Evolutionary conservation across 1,140 invertebrate genomes (phyloP), one percentile per base, ranked within the genome.

Genomic region (Myzus persicae): DNA sequence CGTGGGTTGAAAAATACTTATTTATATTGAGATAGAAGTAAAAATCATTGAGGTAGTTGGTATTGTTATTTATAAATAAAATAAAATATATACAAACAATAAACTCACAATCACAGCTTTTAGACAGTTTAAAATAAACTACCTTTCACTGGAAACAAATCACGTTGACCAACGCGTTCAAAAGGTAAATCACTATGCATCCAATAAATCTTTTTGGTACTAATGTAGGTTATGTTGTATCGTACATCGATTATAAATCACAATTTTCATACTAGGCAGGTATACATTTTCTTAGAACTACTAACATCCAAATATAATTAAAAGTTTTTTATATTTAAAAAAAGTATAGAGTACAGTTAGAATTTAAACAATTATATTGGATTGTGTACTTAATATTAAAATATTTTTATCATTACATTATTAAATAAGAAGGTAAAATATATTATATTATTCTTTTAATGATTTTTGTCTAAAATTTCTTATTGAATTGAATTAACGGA

Each of bases 101-200:
- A 67, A 67, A n/a, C 59, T 67, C 59, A 14, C 59, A n/a, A 67
- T 67, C 59, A 31, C 31, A 67, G 59, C 31, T 67, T 67, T 67
- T 67, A 67, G 59, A 67, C 59, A 67, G 59, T 67, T 67, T 31
- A n/a, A 67, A 67, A 67, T 67, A 67, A 67, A 67, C 59, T 67
- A n/a, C 59, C 31, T 67, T 67, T 67, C 11, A 67, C 31, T 67
- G n/a, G 31, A 67, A 67, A 67, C 59, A 67, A 67, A 67, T 67
- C 59, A 67, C 59, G 26, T n/a, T 11, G 26, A n/a, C 59, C 59
- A 31, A 67, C 31, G 59, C 59, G 31, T 67, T 31, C 59, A 67
- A 67, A 67, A 67, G 59, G 59, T 67, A 67, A 67, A 67, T 67
- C 59, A 67, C 59, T 67, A 67, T n/a, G 59, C 59, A 31, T 5